Conservation (phyloP, 2,797 vertebrate species). For the Antennarius maculatus region DNA sequence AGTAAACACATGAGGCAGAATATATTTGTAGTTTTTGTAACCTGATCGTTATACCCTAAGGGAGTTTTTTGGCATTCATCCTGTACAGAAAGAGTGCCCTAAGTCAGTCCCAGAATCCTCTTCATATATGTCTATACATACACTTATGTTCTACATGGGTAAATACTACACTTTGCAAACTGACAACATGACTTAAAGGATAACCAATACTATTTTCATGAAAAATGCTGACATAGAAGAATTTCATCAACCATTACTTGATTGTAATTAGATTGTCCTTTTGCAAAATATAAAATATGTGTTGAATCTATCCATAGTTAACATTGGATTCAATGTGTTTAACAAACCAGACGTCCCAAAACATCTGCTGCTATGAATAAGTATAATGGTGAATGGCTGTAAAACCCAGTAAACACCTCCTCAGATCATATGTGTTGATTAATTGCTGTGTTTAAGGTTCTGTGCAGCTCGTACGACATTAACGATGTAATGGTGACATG, state of each 20-base stretch:
- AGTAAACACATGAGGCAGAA: conserved; percentile 59
- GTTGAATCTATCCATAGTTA: neutral
- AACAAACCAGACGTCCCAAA: neutral
- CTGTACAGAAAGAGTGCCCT: conserved; percentile 40
- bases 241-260: neutral
- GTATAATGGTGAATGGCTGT: neutral
- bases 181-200: no score
- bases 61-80: conserved; percentile 60
- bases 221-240: conserved; percentile 13
- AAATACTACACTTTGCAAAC: no score
- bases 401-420: neutral
- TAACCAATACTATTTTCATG: conserved; percentile 2
- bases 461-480: conserved; percentile 23
- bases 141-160: no score
- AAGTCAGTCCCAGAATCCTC: conserved; percentile 14
- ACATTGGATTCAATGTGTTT: neutral
- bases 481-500: neutral
- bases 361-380: neutral
- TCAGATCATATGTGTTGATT: neutral
- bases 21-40: conserved; percentile 51
- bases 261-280: neutral
- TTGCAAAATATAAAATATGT: neutral
- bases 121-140: neutral
- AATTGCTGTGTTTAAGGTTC: neutral
- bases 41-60: conserved; percentile 42